Evolutionary conservation across 2,888 invertebrate species (phyloP), one percentile per base, ranked within the genome.

Genomic region (Amblyteles armatorius): DNA sequence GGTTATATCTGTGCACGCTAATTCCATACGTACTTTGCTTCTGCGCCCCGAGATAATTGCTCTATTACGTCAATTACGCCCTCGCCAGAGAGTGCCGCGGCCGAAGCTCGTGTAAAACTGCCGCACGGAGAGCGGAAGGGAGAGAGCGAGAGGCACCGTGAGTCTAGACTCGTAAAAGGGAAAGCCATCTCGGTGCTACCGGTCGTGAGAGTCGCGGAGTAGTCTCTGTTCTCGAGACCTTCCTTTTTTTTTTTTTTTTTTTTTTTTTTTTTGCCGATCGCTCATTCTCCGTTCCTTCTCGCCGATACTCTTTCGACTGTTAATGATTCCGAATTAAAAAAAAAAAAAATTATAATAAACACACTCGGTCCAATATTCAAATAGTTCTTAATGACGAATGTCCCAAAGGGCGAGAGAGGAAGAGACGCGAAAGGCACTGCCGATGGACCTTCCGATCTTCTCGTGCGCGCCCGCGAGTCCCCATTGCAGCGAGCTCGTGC

Each of bases 11-110:
- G 52, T 33, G 63, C 74, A 57, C 74, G 77, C 50, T 73, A 77
- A 79, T 82, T 84, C 65, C 81, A 74, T 79, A 69, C 63, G 78
- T 84, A 84, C 78, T 84, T 82, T 69, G 74, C 78, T 82, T 78
- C 81, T 77, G 80, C 84, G 86, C 87, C 87, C 84, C 87, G 85
- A 57, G 85, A 88, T 91, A 91, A 91, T 91, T 90, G 89, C 89
- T 89, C 90, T 88, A 91, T 91, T 91, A 91, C 89, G 83, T 86
- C 86, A 87, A 86, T 79, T 84, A 83, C 84, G 80, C 81, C 87
- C 86, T 83, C 85, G 80, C 86, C 85, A 86, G 86, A 84, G 84
- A 84, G 84, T 77, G 52, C 79, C 68, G 22, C 79, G 82, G 55
- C 29, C 76, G 60, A 48, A 76, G 69, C 74, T 69, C 44, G 79